Base-by-base conservation (phyloP, 2,113 vertebrate genomes). In the Lipophrys pholis region DNA sequence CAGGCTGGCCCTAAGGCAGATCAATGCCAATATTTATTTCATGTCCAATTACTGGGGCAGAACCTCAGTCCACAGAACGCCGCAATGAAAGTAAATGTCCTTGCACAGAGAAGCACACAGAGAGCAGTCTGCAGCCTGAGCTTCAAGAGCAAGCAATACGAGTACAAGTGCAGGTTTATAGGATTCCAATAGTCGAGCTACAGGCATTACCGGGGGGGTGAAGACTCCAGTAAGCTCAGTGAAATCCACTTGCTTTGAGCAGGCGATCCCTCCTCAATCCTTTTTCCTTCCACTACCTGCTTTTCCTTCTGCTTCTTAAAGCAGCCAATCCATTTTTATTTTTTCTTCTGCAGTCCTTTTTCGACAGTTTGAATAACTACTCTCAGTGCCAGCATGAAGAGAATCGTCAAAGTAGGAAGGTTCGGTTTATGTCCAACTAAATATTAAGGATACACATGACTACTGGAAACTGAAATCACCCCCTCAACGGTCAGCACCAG, bases 11-110 rank as follows among this genome's bases (percentile, higher is more conserved):
- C 39, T 5, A 15, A 76, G 79, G 76, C 71, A 59, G 76, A 90
- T 88, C 87, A 80, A 83, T 88, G 81, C 16, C 73, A 84, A 83
- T 88, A 88, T 83, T 83, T 87, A 79, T 83, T 83, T 87, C 76
- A 83, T 87, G 69, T 88, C 78, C 79, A 89, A 76, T 88, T 88
- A 81, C 67, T 52, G 54, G 49, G 30, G 56, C 42, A 75, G 66
- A 61, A 58, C 57, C 11, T 4, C 68, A 70, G 39, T 46, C 63
- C 63, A 12, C 43, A 64, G 49, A 78, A 59, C 3, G 15, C 43
- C 7, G 69, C 12, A 38, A 55, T 86, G 69, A 84, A 84, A 89
- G 75, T 76, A 64, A 82, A 58, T 1, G 41, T 71, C 56, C 36
- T 64, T 72, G 68, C 40, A 15, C 17, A 55, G 45, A 80, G 58